Base-by-base conservation (phyloP, 2,888 invertebrate species). In the Hyposoter dolosus region DNA sequence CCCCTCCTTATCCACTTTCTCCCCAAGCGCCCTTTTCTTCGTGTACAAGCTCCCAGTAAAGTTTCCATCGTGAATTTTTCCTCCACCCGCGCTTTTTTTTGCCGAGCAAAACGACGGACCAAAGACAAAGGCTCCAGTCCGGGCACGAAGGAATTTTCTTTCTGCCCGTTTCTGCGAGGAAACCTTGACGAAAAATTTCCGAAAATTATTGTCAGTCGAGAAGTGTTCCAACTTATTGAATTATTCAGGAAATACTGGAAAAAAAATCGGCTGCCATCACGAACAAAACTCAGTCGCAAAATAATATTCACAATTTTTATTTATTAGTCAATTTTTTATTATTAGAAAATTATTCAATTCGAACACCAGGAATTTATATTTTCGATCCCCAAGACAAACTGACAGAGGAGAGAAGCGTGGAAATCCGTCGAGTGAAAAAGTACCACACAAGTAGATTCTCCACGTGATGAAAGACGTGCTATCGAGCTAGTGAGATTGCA, bases 61-160 rank as follows among this genome's bases (percentile, higher is more conserved):
- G 88, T 92, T 91, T 90, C 88, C 89, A 89, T 90, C 90, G 89
- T 83, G 84, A 88, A 90, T 89, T 90, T 92, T 90, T 86, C 72
- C 35, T 69, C 80, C 84, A 7, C 40, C 9, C 40, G 40, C 80
- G 45, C 45, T 71, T 47, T 71, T 69, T 69, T 69, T 76, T 72
- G 65, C 69, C 40, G 47, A 71, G 78, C 63, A 84, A 10, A 83
- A 60, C 60, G 60, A 60, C 23, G 23, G 60, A 0, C 47, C 72
- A 66, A 69, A 83, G 79, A 83, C 83, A 83, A 83, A 79, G 60
- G 28, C 28, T 15, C 15, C 4, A 15, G 60, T 28, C 28, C 28
- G 28, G 3, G 28, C 1, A 15, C 4, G 28, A 28, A 66, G 32
- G 40, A 53, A 79, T 53, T 74, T 10, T 78, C 53, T 66, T 45